Conservation (phyloP, 2,888 invertebrate species). For the Strigamia crassipes region DNA sequence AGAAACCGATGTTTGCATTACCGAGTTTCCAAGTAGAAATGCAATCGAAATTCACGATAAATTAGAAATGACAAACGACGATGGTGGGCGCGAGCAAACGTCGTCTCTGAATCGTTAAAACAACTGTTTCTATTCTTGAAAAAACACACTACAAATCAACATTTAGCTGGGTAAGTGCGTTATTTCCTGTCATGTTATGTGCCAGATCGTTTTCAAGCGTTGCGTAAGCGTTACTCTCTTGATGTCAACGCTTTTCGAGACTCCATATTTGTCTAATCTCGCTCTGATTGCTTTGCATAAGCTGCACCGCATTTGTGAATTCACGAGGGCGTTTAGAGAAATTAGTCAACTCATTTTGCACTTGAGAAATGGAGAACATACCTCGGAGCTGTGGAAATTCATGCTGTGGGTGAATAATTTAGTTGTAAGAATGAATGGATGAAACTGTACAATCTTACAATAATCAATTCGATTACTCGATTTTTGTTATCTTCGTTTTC, state of each 20-base stretch:
- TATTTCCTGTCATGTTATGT: conserved; percentile 10
- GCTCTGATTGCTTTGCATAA: not conserved
- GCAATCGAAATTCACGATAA: not conserved
- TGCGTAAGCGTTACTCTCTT: not conserved
- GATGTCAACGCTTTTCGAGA: not conserved
- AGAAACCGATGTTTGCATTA: not conserved
- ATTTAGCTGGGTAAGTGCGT: not conserved
- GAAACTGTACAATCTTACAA: not conserved
- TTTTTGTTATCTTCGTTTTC: not conserved
- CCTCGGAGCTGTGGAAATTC: not conserved
- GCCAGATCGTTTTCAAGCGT: not conserved
- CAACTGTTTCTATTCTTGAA: no score
- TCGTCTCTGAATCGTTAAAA: not conserved
- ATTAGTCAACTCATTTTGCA: not conserved
- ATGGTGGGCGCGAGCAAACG: not conserved
- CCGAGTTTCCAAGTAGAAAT: not conserved
- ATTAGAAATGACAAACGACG: not conserved
- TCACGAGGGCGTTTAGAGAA: not conserved
- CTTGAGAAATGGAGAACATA: not conserved
- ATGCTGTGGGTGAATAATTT: not conserved
- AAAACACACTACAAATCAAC: no score
- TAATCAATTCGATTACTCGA: not conserved
- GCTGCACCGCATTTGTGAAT: conserved; percentile 2
- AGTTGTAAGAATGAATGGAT: not conserved
- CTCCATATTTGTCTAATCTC: not conserved